Evolutionary conservation across 2,888 invertebrate genomes (phyloP).

Genomic region (Aspidiotus rigidus): DNA sequence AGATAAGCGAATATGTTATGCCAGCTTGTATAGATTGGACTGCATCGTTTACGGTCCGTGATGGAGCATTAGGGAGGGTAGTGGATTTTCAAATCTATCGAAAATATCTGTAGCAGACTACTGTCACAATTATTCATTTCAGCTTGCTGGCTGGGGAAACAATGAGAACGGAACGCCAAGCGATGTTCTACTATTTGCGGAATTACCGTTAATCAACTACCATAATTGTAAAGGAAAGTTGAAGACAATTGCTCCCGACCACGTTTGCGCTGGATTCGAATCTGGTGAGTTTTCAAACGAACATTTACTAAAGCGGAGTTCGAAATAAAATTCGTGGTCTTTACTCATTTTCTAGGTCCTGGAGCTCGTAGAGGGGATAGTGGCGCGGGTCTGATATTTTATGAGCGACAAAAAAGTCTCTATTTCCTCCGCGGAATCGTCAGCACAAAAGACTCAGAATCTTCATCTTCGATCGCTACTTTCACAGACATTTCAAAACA

Average conservation of each 20-base stretch:
- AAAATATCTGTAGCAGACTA: too few species aligned
- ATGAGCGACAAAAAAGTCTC: background rate
- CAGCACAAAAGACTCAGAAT: constrained; percentile 1
- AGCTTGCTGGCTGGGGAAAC: constrained; percentile 39
- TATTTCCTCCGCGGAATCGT: constrained; percentile 14
- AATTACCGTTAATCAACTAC: constrained; percentile 37
- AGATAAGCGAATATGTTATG: constrained; percentile 33
- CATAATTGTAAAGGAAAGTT: constrained; percentile 34
- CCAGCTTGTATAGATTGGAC: constrained; percentile 37
- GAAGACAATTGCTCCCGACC: constrained; percentile 37
- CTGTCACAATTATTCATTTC: background rate
- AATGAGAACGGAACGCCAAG: constrained; percentile 35
- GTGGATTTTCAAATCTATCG: too few species aligned
- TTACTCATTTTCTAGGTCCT: background rate
- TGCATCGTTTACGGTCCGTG: background rate
- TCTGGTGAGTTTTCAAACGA: constrained; percentile 34
- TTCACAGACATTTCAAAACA: constrained; percentile 16
- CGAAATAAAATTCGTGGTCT: too few species aligned
- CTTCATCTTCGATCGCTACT: background rate
- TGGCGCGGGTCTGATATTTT: constrained; percentile 12
- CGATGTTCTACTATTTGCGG: constrained; percentile 35
- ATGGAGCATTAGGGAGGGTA: constrained; percentile 35
- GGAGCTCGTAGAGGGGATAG: constrained; percentile 14
- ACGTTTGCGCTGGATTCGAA: constrained; percentile 38
- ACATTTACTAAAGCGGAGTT: too few species aligned